Conservation (phyloP, 2,797 vertebrate genomes). For the Apogon hyalosoma region DNA sequence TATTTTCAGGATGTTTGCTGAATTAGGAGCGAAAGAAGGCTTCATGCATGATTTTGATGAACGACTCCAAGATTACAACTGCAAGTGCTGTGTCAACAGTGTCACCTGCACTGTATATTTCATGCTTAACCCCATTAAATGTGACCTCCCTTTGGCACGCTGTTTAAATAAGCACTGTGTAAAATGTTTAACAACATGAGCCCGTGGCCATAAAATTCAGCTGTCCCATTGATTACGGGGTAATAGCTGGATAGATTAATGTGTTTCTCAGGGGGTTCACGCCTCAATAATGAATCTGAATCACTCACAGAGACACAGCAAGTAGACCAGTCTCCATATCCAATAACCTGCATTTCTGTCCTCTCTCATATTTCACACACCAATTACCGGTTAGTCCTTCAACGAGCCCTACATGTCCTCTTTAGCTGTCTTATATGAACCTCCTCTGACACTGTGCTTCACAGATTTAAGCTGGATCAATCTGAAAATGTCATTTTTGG, state of each 20-base stretch:
- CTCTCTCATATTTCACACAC: slow-evolving; percentile 66
- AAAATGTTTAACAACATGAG: slow-evolving; percentile 81
- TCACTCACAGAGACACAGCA: slow-evolving; percentile 62
- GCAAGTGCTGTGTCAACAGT: slow-evolving; percentile 55
- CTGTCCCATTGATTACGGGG: slow-evolving; percentile 78
- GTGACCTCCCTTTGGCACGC: slow-evolving; percentile 33
- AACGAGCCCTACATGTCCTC: slow-evolving; percentile 17
- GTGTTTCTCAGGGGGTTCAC: slow-evolving; percentile 65
- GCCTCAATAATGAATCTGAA: slow-evolving; percentile 70
- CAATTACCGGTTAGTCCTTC: slow-evolving; percentile 65
- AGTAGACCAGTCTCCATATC: slow-evolving; percentile 54
- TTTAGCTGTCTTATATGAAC: slow-evolving; percentile 11
- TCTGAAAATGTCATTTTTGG: slow-evolving; percentile 42
- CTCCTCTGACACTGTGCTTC: slow-evolving; percentile 13
- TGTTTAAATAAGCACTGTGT: slow-evolving; percentile 77
- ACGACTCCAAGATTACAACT: slow-evolving; percentile 41
- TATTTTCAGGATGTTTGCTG: slow-evolving; percentile 6
- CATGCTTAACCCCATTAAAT: slow-evolving; percentile 64
- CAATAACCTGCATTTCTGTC: slow-evolving; percentile 70
- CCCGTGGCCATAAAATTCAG: slow-evolving; percentile 64
- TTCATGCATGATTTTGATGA: slow-evolving; percentile 20
- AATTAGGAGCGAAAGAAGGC: slow-evolving; percentile 26
- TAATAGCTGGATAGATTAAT: slow-evolving; percentile 77
- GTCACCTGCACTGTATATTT: slow-evolving; percentile 61
- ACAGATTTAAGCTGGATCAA: slow-evolving; percentile 34